phyloP scores from a whole-genome alignment of 2,888 invertebrate species.

The Ochropleura plecta region DNA sequence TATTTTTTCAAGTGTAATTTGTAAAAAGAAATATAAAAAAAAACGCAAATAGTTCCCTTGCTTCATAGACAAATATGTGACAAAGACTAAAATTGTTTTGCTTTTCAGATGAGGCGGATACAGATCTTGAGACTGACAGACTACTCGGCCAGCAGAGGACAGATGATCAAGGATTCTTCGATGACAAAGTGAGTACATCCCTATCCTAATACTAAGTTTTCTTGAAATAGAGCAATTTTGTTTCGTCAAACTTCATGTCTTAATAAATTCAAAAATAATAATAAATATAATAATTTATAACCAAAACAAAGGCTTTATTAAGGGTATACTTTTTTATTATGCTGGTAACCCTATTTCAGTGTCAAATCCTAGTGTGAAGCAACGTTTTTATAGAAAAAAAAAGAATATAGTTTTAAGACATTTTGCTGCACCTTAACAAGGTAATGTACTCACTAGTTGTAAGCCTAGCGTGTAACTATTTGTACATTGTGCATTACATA shows the following conservation, averaged over 20 bases:
- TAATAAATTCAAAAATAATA: too few relatives aligned
- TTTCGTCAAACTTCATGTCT: neutral
- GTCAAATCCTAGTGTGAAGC: too few relatives aligned
- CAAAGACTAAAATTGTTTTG: neutral
- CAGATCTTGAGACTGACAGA: conserved; percentile 99
- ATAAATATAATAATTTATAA: too few relatives aligned
- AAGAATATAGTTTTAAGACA: too few relatives aligned
- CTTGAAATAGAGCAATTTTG: neutral
- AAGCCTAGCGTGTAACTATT: too few relatives aligned
- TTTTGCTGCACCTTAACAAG: too few relatives aligned
- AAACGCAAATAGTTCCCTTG: neutral
- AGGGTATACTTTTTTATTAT: too few relatives aligned
- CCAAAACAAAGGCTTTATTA: too few relatives aligned
- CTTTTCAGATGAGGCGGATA: conserved; percentile 96
- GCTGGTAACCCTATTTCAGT: too few relatives aligned
- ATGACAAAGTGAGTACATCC: conserved; percentile 93
- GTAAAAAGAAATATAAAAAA: neutral
- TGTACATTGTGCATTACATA: too few relatives aligned
- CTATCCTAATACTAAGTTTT: neutral
- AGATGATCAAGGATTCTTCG: conserved; percentile 98
- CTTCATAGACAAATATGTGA: neutral
- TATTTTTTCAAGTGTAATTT: neutral
- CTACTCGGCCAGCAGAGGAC: conserved; percentile 98
- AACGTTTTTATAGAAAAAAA: too few relatives aligned
- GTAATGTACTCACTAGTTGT: too few relatives aligned